These are phyloP conservation scores for Lacerta agilis DNA, from an alignment of 2,797 vertebrate genomes.

Conservation along the genomic window DNA sequence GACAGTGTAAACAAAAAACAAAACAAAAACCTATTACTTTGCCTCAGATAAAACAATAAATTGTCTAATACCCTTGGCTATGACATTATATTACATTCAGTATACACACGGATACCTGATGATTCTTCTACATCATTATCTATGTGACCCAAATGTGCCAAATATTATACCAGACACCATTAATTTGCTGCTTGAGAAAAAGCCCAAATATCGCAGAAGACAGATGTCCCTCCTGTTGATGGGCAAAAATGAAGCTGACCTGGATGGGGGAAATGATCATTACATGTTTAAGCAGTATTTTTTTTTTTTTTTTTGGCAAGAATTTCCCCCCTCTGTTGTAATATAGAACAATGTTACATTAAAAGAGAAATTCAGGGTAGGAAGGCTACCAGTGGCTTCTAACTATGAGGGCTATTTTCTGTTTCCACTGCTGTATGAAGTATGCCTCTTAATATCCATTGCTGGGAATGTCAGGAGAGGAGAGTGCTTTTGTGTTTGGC, in stretches of 20 bases:
- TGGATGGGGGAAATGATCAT: conserved; percentile 7
- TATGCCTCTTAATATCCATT: too few relatives aligned
- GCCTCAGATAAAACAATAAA: conserved; percentile 21
- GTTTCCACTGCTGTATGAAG: too few relatives aligned
- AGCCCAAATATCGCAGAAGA: conserved; percentile 10
- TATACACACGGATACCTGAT: conserved; percentile 17
- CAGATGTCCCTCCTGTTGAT: background rate
- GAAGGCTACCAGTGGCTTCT: too few relatives aligned
- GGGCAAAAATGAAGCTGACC: background rate
- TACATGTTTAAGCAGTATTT: conserved; percentile 11
- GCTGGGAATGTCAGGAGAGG: too few relatives aligned
- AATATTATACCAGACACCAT: conserved; percentile 17
- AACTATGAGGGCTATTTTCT: too few relatives aligned
- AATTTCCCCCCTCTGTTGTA: background rate
- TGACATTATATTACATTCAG: conserved; percentile 20
- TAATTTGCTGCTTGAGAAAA: conserved; percentile 27
- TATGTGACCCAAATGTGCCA: conserved; percentile 35
- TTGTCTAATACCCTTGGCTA: conserved; percentile 19
- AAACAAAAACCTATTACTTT: background rate
- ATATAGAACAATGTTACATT: background rate
- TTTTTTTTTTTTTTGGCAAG: background rate
- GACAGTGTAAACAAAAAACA: background rate
- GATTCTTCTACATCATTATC: conserved; percentile 34
- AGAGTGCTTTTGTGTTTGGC: too few relatives aligned
- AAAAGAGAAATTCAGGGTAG: too few relatives aligned